Base-by-base conservation (phyloP, 2,797 vertebrate genomes). In the Neosilurus mollespiculum region DNA sequence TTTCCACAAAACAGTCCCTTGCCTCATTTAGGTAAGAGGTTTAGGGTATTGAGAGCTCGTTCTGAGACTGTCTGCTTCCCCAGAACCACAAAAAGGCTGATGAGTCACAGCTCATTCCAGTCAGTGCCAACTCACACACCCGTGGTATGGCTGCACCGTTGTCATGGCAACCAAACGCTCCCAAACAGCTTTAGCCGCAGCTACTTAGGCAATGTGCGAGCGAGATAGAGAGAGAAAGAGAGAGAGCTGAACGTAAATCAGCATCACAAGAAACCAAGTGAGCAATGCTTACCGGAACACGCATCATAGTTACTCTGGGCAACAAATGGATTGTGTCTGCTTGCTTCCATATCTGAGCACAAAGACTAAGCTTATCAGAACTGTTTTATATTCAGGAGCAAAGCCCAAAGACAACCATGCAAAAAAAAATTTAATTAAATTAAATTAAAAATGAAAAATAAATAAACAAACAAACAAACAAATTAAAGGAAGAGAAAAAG, bases 151-250 rank as follows among this genome's bases (percentile, higher is more conserved):
- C 84, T 85, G 81, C 84, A 20, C 30, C 49, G 81, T 85, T 78
- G 0, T 92, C 91, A 90, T 89, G 89, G 90, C 86, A 93, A 94
- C 94, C 89, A 91, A 93, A 94, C 91, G 94, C 65, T 85, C 81
- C 82, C 85, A 90, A 90, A 85, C 84, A 85, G 76, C 37, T 43
- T 43, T 43, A 43, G 37, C 69, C 9, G 58, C 34, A 24, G 66
- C 59, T 73, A 64, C 80, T 22, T 24, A 72, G 2, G 82, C 59
- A 67, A 56, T 12, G 18, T 67, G 78, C 37, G 7, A 9, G 61
- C 64, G 80, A 89, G 86, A 84, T 80, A 64, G 84, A 49, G 7
- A 9, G 61, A 65, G 80, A 89, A 86, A 84, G 81, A 66, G 84
- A 87, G 85, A 54, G 81, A 79, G 81, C 16, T 30, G 4, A 80